These are phyloP conservation scores for Notocelia uddmanniana DNA, from an alignment of 2,888 invertebrate genomes.

Conservation along the genomic window DNA sequence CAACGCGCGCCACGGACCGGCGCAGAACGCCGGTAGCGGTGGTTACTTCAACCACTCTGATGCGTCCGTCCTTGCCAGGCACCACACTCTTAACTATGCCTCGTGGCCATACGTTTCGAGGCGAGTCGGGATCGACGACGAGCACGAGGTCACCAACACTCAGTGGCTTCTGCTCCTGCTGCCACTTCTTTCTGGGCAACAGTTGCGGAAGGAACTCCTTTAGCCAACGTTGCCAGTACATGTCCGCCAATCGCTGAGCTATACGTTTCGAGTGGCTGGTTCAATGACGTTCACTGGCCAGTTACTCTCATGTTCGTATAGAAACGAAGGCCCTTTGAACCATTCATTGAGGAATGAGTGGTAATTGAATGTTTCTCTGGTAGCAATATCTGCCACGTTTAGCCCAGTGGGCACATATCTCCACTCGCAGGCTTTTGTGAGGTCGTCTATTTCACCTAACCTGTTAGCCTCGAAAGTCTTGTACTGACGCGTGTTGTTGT, in stretches of 20 bases:
- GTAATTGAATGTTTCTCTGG: too few species aligned
- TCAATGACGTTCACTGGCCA: too few species aligned
- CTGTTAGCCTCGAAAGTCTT: too few species aligned
- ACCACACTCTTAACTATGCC: not conserved
- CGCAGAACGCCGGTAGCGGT: not conserved
- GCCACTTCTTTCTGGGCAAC: conserved; percentile 13
- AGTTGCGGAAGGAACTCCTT: conserved; percentile 15
- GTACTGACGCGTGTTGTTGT: too few species aligned
- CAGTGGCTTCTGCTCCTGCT: conserved; percentile 7
- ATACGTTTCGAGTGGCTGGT: conserved; percentile 45
- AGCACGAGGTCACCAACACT: not conserved
- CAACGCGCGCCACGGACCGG: not conserved
- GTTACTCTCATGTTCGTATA: too few species aligned
- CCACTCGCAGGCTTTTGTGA: too few species aligned
- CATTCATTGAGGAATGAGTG: too few species aligned
- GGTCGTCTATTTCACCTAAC: too few species aligned
- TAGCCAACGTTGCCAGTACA: conserved; percentile 37
- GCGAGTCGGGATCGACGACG: not conserved
- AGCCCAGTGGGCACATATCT: too few species aligned
- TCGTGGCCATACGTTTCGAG: too few species aligned
- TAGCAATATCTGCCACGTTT: too few species aligned
- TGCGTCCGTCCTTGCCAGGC: conserved; percentile 5
- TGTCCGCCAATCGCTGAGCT: conserved; percentile 37
- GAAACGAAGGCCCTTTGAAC: too few species aligned
- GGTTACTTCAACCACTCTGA: not conserved